Base-by-base conservation (phyloP, 2,797 vertebrate genomes). In the Myiotriccus ornatus region DNA sequence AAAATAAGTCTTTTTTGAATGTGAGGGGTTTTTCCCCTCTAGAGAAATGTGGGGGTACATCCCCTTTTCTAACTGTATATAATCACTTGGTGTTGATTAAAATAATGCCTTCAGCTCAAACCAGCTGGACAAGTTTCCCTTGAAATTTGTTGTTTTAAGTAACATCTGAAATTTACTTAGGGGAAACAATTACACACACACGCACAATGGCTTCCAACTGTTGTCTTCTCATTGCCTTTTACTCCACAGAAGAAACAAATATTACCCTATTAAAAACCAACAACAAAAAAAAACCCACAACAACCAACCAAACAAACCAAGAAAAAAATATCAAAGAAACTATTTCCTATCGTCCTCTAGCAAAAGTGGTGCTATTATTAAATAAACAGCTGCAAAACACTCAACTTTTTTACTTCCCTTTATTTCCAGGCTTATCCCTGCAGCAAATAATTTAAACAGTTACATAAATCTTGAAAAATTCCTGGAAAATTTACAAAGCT, bases 281-380 rank as follows among this genome's bases (percentile, higher is more conserved):
- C 5, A 56, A 6, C 11, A 25, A 69, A 37, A 6, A 0, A 27
- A 60, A 27, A 6, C 15, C 30, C n/a, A n/a, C n/a, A n/a, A n/a
- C n/a, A n/a, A n/a, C n/a, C 15, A 18, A 43, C 19, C 28, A 32
- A 65, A 20, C 28, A 35, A 62, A 2, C 7, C 18, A 22, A 14
- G 13, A 13, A 65, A 65, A 47, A 65, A 47, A 18, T 20, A 1
- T 1, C 32, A n/a, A 11, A 35, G 9, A 64, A 84, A 32, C 24
- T 62, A 50, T 32, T n/a, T 70, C 15, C n/a, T 59, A 2, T 35
- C 18, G 35, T 74, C 25, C 63, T 46, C 49, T 53, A 60, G 34
- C 32, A 80, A 88, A 94, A 86, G 7, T 15, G 13, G 55, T 57
- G 18, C n/a, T 19, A 43, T 39, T 69, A 63, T 49, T 74, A 74